A percentile compares a stretch with the other conserved stretches of the same genome.
These are phyloP conservation scores for Xylota sylvarum DNA, from an alignment of 2,888 invertebrate species.

Conservation along the genomic window DNA sequence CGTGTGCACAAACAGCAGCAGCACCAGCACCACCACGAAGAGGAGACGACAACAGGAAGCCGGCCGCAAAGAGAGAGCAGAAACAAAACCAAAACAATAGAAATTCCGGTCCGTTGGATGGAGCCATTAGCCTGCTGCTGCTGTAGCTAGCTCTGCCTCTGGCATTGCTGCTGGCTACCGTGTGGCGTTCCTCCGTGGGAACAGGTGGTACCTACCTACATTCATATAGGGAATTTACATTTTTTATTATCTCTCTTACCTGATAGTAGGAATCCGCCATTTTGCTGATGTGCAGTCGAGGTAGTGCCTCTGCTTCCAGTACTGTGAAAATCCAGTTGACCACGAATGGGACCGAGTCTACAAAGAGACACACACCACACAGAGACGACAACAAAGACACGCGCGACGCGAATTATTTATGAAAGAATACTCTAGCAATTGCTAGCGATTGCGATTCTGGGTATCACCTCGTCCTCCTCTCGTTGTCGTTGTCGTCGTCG, in stretches of 20 bases:
- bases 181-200: conserved; percentile 51
- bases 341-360: conserved; percentile 44
- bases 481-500: conserved; percentile 18
- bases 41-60: conserved; percentile 64
- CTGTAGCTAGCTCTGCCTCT: background rate
- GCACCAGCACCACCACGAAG: conserved; percentile 9
- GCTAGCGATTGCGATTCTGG: background rate
- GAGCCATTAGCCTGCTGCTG: conserved; percentile 36
- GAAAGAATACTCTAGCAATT: conserved; percentile 57
- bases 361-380: conserved; percentile 4
- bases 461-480: conserved; percentile 16
- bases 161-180: conserved; percentile 33
- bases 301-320: conserved; percentile 37
- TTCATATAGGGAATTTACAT: conserved; percentile 52
- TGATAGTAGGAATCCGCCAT: conserved; percentile 85
- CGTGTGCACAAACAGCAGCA: conserved; percentile 30
- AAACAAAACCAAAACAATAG: conserved; percentile 67
- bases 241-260: conserved; percentile 79
- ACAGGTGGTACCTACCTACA: conserved; percentile 59
- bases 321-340: conserved; percentile 35
- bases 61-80: conserved; percentile 27
- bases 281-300: conserved; percentile 78
- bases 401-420: conserved; percentile 68
- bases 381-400: conserved; percentile 68
- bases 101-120: conserved; percentile 53